Evolutionary conservation across 1,140 invertebrate genomes (phyloP).

Genomic region (Drosophila leontia): DNA sequence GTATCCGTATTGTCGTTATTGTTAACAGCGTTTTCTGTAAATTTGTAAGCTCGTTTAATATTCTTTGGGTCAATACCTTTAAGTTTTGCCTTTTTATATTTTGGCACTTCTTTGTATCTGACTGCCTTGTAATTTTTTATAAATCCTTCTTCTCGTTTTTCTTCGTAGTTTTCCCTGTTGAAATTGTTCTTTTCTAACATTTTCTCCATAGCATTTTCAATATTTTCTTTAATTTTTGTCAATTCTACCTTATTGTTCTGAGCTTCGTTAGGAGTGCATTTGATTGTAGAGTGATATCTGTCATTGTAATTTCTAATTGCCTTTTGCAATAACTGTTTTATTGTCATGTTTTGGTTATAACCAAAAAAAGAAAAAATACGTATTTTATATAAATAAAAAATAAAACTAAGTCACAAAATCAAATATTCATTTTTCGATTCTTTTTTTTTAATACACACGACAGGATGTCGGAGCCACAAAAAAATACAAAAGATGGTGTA

Average conservation of each 20-base stretch:
- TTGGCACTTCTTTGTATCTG: background rate
- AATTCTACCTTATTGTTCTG: conserved; percentile 19
- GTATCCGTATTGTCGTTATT: conserved; percentile 1
- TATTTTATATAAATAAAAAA: too few species aligned
- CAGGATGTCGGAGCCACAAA: too few species aligned
- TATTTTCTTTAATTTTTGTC: background rate
- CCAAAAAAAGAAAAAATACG: too few species aligned
- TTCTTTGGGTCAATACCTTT: conserved; percentile 25
- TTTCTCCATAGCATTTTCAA: conserved; percentile 34
- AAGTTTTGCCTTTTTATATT: conserved; percentile 34
- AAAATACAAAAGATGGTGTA: too few species aligned
- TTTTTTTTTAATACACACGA: too few species aligned
- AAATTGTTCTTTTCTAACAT: conserved; percentile 28
- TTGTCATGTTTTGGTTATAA: background rate
- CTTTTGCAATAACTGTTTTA: conserved; percentile 25
- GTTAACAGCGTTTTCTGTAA: conserved; percentile 17
- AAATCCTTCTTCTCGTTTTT: too few species aligned
- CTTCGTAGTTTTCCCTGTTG: conserved; percentile 17
- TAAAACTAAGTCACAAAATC: too few species aligned
- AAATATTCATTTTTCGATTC: too few species aligned
- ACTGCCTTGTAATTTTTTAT: too few species aligned
- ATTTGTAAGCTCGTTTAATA: conserved; percentile 29
- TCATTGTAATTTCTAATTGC: conserved; percentile 8
- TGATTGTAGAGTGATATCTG: conserved; percentile 21
- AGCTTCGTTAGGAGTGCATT: conserved; percentile 12